Evolutionary conservation across 2,113 vertebrate genomes (phyloP), one percentile per base, ranked within the genome.

Genomic region (Trogon melanurus): DNA sequence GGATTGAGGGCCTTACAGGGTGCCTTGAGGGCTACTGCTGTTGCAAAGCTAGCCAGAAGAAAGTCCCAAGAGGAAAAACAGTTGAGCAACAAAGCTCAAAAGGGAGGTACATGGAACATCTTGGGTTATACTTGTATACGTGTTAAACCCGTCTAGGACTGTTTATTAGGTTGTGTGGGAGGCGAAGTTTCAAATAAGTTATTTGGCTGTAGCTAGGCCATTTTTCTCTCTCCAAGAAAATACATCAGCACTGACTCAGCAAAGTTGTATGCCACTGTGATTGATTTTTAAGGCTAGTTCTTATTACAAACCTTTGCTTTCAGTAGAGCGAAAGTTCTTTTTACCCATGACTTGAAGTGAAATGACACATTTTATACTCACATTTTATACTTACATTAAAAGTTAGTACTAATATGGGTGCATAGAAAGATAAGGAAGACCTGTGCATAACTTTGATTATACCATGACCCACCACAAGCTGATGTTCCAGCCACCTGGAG

Each of bases 161-260:
- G 80, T 50, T 74, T 95, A 78, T 87, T 91, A 79, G 41, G 85
- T 95, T 89, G 80, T 30, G 80, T 91, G 41, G 89, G 89, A 96
- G 89, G 84, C 6, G 4, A 44, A 90, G 72, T 88, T 93, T 93
- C 72, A 78, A 85, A 20, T 85, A 95, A 92, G 41, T 66, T 75
- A 23, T 80, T 87, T 92, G 93, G 71, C 94, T 88, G 50, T 48
- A 79, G 82, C 60, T 44, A 66, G 74, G 32, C 38, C 13, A 6
- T 93, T 96, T 94, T 82, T 87, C 64, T 94, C 5, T 27, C 75
- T 95, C 85, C 88, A 89, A 88, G 93, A 85, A 95, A 91, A 88
- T 78, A 74, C 72, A 83, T 88, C 70, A 94, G 60, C 83, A 76
- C 83, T 90, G 88, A 93, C 67, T 96, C 75, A 95, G 85, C 75